These are phyloP conservation scores for Grus americana DNA, from an alignment of 2,113 vertebrate species.

Conservation along the genomic window DNA sequence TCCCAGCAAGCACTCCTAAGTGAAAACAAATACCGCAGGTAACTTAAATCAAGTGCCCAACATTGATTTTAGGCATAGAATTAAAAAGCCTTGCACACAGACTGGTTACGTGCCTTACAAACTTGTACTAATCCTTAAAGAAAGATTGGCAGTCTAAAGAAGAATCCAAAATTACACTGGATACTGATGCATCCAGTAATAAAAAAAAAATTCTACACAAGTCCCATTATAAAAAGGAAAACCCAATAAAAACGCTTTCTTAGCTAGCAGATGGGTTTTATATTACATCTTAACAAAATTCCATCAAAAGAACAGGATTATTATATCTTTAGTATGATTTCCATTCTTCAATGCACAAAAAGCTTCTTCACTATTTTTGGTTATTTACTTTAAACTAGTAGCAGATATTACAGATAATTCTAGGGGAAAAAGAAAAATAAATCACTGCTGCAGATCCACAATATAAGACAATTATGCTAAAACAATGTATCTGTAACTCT, in stretches of 20 bases:
- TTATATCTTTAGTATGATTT: neutral
- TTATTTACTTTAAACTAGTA: neutral
- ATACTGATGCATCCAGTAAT: neutral
- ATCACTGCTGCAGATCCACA: neutral
- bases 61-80: neutral
- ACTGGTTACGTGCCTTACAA: neutral
- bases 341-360: neutral
- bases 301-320: neutral
- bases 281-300: neutral
- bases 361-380: neutral
- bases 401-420: neutral
- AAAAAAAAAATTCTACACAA: neutral
- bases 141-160: neutral
- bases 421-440: no score
- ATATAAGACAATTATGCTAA: neutral
- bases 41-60: neutral
- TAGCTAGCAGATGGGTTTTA: no score
- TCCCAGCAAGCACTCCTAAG: neutral
- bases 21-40: fast-evolving
- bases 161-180: neutral
- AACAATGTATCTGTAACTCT: neutral
- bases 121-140: neutral
- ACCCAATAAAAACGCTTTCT: neutral
- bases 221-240: neutral
- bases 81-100: neutral